phyloP scores from a whole-genome alignment of 1,140 invertebrate genomes.

The Drosophila micromelanica region DNA sequence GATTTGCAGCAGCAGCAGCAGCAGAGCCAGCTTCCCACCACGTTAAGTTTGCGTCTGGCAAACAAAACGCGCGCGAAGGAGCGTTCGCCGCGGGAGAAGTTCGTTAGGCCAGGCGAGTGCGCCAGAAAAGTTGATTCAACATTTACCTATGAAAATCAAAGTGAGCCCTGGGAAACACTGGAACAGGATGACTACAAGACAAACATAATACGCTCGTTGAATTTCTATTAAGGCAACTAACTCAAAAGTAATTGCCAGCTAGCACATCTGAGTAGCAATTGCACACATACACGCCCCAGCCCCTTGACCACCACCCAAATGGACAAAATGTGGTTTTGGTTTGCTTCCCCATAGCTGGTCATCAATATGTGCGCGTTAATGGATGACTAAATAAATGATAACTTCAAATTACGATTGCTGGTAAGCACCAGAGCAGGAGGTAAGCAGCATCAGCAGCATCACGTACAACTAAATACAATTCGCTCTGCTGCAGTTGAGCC shows the following conservation, averaged over 20 bases:
- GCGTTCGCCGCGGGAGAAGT: conserved; percentile 50
- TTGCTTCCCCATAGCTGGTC: conserved; percentile 26
- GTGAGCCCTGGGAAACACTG: conserved; percentile 58
- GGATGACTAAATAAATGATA: conserved; percentile 82
- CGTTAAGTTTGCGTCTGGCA: conserved; percentile 27
- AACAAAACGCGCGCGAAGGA: conserved; percentile 26
- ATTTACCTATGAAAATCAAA: conserved; percentile 83
- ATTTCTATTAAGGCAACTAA: conserved; percentile 81
- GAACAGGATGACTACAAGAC: conserved; percentile 53
- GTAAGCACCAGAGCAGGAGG: conserved; percentile 7
- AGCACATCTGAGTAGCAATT: conserved; percentile 51
- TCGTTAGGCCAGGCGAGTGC: conserved; percentile 47
- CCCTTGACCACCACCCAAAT: too few relatives aligned
- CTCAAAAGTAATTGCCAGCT: conserved; percentile 76
- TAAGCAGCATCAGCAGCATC: conserved; percentile 39
- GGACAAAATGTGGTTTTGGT: neutral
- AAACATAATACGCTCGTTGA: conserved; percentile 75
- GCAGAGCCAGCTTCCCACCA: neutral
- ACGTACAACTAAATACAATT: conserved; percentile 79
- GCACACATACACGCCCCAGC: conserved; percentile 17
- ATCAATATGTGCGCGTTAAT: conserved; percentile 81
- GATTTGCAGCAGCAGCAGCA: conserved; percentile 65
- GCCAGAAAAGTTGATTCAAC: conserved; percentile 51
- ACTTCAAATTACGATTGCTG: conserved; percentile 79
- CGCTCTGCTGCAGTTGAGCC: conserved; percentile 68